Evolutionary conservation across 1,140 invertebrate genomes (phyloP).

Genomic region (Mycetomoellerius zeteki): DNA sequence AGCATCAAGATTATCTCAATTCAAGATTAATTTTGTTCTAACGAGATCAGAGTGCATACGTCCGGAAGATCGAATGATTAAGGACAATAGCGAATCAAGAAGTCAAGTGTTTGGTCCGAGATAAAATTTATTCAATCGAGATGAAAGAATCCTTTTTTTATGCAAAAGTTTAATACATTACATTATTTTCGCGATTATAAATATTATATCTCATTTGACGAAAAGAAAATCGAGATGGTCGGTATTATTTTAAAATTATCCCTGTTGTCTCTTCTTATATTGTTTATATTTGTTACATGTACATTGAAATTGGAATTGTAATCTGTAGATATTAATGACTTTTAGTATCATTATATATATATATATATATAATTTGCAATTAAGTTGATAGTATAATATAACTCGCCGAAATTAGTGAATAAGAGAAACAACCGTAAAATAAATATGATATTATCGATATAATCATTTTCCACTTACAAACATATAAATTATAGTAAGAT

Average conservation of each 20-base stretch:
- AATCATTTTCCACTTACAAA: neutral
- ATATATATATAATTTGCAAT: slow-evolving; percentile 9
- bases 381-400: neutral
- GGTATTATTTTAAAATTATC: slow-evolving; percentile 13
- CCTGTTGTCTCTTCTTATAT: neutral
- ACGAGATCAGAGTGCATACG: slow-evolving; percentile 13
- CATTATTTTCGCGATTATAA: neutral
- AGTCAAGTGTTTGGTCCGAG: slow-evolving; percentile 4
- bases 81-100: slow-evolving; percentile 11
- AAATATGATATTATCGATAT: slow-evolving; percentile 16
- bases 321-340: slow-evolving; percentile 11
- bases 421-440: neutral
- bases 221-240: neutral
- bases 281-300: neutral
- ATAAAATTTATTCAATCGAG: neutral
- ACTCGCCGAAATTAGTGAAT: neutral
- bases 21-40: slow-evolving; percentile 8
- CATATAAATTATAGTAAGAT: neutral
- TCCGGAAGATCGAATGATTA: slow-evolving; percentile 35
- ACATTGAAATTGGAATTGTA: neutral
- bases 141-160: neutral
- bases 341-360: neutral
- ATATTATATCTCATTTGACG: neutral
- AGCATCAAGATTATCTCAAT: neutral
- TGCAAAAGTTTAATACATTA: neutral